Evolutionary conservation across 2,113 vertebrate species (phyloP).

Genomic region (Coreoperca whiteheadi): DNA sequence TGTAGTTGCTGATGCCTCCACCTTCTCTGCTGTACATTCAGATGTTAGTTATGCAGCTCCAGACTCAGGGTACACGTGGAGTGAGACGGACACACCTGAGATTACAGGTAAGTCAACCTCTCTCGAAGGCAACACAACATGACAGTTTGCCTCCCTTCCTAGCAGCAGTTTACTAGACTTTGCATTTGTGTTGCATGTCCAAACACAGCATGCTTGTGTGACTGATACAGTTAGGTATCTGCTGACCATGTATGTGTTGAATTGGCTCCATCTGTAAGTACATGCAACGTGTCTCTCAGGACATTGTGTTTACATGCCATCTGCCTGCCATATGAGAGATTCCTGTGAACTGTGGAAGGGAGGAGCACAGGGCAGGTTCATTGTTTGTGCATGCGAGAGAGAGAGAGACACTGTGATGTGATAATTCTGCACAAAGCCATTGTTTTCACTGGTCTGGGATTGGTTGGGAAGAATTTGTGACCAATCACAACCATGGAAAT

Average conservation of each 20-base stretch:
- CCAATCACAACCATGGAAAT: conserved; percentile 73
- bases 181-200: conserved; percentile 52
- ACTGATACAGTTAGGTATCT: conserved; percentile 43
- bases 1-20: conserved; percentile 57
- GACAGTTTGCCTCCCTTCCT: conserved; percentile 13
- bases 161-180: conserved; percentile 13
- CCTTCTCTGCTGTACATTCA: conserved; percentile 77
- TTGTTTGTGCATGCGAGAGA: conserved; percentile 56
- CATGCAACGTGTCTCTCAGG: conserved; percentile 43
- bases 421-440: conserved; percentile 44
- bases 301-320: conserved; percentile 61
- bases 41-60: conserved; percentile 79
- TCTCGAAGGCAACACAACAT: background rate
- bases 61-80: conserved; percentile 83
- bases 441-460: conserved; percentile 74
- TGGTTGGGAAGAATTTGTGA: conserved; percentile 39
- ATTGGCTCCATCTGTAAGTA: conserved; percentile 43
- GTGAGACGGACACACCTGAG: conserved; percentile 70
- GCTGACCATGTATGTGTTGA: conserved; percentile 54
- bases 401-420: conserved; percentile 40
- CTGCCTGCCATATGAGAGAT: conserved; percentile 61
- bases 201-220: conserved; percentile 55
- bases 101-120: conserved; percentile 77
- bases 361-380: conserved; percentile 35
- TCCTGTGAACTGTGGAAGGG: conserved; percentile 30